These are phyloP conservation scores for Amphiduros pacificus DNA, from an alignment of 2,888 invertebrate species.

Conservation along the genomic window DNA sequence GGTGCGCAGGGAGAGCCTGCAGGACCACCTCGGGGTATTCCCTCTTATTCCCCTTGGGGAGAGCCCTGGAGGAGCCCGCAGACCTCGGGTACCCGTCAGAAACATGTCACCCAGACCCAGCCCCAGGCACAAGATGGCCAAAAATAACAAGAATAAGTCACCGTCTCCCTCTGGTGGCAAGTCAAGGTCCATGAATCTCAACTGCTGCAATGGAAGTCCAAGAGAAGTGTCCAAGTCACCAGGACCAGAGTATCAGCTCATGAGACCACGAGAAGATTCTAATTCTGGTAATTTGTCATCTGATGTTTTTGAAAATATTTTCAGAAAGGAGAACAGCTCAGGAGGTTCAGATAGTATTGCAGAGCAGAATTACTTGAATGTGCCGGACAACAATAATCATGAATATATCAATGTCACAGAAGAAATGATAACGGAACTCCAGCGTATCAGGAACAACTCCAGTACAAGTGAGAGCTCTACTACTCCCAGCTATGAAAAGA, in stretches of 20 bases:
- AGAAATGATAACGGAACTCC: constrained; percentile 15
- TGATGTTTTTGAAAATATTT: no score
- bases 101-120: not conserved
- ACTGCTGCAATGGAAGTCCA: constrained; percentile 18
- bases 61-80: constrained; percentile 10
- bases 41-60: constrained; percentile 9
- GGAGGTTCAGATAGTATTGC: not conserved
- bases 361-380: no score
- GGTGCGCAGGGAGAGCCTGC: not conserved
- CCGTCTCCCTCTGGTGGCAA: constrained; percentile 8
- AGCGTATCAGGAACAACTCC: constrained; percentile 7
- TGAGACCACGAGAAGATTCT: constrained; percentile 2
- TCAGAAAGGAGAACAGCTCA: constrained; percentile 9
- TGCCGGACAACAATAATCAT: constrained; percentile 13
- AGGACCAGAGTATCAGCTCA: constrained; percentile 14
- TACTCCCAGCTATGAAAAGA: not conserved
- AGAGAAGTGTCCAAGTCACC: not conserved
- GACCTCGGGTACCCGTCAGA: not conserved
- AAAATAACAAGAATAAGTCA: not conserved
- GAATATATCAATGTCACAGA: constrained; percentile 17
- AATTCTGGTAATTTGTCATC: constrained; percentile 1
- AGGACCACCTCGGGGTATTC: constrained; percentile 10
- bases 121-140: not conserved
- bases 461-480: not conserved
- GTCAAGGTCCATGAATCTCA: constrained; percentile 2